Evolutionary conservation across 2,113 vertebrate genomes (phyloP), one percentile per base, ranked within the genome.

Genomic region (Pomatorhinus ruficollis): DNA sequence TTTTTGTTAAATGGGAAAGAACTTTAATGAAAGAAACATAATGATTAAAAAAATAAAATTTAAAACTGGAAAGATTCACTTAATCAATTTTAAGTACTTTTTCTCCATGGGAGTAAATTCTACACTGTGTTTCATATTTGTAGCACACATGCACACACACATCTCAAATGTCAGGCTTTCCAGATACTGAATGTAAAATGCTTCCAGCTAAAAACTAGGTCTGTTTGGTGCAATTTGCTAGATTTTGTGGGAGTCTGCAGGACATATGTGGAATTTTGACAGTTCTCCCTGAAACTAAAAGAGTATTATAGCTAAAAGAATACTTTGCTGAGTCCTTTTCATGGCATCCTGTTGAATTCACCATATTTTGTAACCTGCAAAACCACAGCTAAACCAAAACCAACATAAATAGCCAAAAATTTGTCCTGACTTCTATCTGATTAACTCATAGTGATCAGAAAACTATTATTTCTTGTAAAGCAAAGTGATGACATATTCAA

Each of bases 21-120:
- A 84, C 12, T 77, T 80, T 27, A 56, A 61, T 69, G 33, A 95
- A 77, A 90, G 33, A 83, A 94, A 79, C 19, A 50, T 19, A 35
- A 94, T 76, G 25, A 77, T 18, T 12, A 14, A 24, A 8, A 60
- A 94, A 82, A 93, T 27, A 81, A 16, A 6, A 49, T 70, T 92
- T 84, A 83, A 87, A 94, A 86, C 15, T 64, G 31, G 45, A 93
- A 96, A 64, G 12, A 87, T 76, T 92, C 16, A 52, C 30, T 89
- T 50, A 80, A 69, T 81, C 37, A 75, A 94, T 87, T 96, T 80
- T 87, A 92, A 93, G 35, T 35, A 89, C 37, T 76, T 94, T 76
- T 89, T 57, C 64, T 84, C 54, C 35, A 59, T 11, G 9, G 23
- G 10, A 84, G 25, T 61, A 83, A 93, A 69, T 59, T 39, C 59